Evolutionary conservation across 37 sponge, comb jelly and placozoan genomes (phyloP), one percentile per base, ranked within the genome.

Genomic region (Crambe crambe): DNA sequence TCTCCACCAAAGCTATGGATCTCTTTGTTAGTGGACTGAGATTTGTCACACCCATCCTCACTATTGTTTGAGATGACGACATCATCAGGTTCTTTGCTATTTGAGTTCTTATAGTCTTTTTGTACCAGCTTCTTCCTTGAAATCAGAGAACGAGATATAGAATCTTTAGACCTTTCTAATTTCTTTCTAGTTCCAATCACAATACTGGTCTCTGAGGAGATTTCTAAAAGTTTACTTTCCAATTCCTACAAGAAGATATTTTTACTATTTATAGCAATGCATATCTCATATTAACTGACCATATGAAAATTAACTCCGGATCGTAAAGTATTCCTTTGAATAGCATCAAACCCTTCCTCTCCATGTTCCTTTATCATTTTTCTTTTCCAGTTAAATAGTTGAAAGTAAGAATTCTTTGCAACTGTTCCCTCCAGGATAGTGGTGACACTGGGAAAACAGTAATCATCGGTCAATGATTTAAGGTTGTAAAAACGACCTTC

Each of bases 391-490:
- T 70, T 74, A 22, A 37, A 18, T 39, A 90, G 72, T 29, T 6
- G 42, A 62, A 60, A 67, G 38, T 30, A 39, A 15, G 15, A 27
- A 2, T 9, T 6, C 43, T 8, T n/a, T 42, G 82, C 65, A 23
- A 42, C 21, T 37, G 91, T 90, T n/a, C 23, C 5, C 0, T 32
- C 31, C 40, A 90, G 76, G 17, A 90, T 57, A 4, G 81, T 79
- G 1, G 91, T 90, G 31, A 90, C 91, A 70, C 91, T 90, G 32
- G 91, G 76, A 76, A 58, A 84, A 63, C 22, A 20, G 36, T 39
- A 37, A 32, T 1, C 17, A 22, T 22, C 47, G 65, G 23, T 63
- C 26, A 4, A 20, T 36, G 39, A 25, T 17, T 15, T 39, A 21
- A 76, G 25, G 37, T 20, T 25, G 43, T 82, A 82, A n/a, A 72